Conservation (phyloP, 2,113 vertebrate genomes). For the Lontra canadensis region DNA sequence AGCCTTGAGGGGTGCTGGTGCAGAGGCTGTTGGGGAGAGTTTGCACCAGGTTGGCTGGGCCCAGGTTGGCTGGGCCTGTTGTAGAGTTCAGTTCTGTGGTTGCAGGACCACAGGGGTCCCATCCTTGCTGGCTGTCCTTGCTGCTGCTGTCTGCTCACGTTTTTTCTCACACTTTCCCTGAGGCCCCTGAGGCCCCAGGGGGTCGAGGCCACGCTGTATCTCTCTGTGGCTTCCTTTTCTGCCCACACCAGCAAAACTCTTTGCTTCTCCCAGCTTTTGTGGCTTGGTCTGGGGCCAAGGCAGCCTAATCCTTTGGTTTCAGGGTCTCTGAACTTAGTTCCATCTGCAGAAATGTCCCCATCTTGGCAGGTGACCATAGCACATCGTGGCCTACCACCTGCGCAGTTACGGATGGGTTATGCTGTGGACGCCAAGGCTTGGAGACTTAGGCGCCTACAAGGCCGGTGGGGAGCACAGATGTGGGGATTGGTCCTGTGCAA, state of each 20-base stretch:
- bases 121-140: not conserved
- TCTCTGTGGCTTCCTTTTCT: not conserved
- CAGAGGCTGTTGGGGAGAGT: not conserved
- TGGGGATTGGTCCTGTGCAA: not conserved
- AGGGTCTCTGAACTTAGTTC: not conserved
- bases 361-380: not conserved
- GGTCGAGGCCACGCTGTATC: not conserved
- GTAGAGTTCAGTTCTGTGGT: not conserved
- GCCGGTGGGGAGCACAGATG: not conserved
- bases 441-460: not conserved
- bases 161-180: not conserved
- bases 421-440: not conserved
- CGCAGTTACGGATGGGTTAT: not conserved
- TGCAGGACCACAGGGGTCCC: not conserved
- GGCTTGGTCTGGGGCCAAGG: too few species aligned
- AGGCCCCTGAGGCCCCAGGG: accelerated
- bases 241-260: too few species aligned
- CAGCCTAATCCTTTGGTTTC: not conserved
- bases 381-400: not conserved
- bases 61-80: too few species aligned
- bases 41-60: too few species aligned
- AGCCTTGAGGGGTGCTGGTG: too few species aligned
- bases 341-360: not conserved
- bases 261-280: not conserved
- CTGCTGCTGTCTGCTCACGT: not conserved